These are phyloP conservation scores for Drusus annulatus DNA, from an alignment of 1,140 invertebrate genomes.

Conservation along the genomic window DNA sequence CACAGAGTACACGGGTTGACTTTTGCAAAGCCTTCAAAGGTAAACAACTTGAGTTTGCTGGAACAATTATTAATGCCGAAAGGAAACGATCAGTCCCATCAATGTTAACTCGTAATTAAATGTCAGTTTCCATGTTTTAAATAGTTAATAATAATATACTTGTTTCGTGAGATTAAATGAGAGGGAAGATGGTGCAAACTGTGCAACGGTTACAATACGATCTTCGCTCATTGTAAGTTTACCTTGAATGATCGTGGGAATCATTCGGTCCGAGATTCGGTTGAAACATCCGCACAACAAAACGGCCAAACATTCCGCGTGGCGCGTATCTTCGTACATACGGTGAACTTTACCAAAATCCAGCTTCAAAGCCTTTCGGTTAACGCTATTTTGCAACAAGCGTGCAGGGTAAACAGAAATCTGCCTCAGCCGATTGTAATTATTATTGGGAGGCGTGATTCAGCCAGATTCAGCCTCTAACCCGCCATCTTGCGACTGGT, in stretches of 20 bases:
- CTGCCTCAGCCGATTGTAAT: conserved; percentile 15
- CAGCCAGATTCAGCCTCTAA: conserved; percentile 7
- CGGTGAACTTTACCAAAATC: conserved; percentile 13
- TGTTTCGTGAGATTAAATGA: conserved; percentile 22
- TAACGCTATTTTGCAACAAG: neutral
- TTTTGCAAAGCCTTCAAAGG: too few relatives aligned
- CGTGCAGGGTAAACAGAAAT: conserved; percentile 4
- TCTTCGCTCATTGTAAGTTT: conserved; percentile 27
- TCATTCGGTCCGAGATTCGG: neutral
- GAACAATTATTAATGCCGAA: too few relatives aligned
- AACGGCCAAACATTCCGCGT: neutral
- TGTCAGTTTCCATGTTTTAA: too few relatives aligned
- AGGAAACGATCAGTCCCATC: neutral
- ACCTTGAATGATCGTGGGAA: conserved; percentile 33
- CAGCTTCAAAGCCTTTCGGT: neutral
- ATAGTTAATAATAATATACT: neutral
- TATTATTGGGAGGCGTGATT: conserved; percentile 9
- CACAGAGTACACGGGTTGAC: too few relatives aligned
- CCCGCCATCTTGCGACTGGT: conserved; percentile 18
- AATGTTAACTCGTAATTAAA: too few relatives aligned
- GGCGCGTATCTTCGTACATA: neutral
- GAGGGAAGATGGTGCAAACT: neutral
- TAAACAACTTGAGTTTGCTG: too few relatives aligned
- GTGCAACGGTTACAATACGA: conserved; percentile 11
- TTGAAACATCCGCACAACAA: neutral